Evolutionary conservation across 2,888 invertebrate genomes (phyloP).

Genomic region (Temnothorax unifasciatus): DNA sequence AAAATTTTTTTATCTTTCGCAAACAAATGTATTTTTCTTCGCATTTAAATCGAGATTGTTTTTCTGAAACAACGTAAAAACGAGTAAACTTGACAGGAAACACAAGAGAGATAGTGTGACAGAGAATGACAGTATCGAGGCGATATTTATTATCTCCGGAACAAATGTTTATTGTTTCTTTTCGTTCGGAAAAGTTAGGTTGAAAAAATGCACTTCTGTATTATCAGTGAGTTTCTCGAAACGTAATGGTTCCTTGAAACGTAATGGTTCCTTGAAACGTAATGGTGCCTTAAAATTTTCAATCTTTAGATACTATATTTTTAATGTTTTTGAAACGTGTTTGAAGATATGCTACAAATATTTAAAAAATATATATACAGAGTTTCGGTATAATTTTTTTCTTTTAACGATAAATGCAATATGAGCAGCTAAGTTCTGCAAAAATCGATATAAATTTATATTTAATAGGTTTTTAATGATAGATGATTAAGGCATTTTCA

Average conservation of each 20-base stretch:
- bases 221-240: background rate
- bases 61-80: conserved; percentile 15
- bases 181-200: background rate
- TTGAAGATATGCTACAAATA: background rate
- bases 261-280: background rate
- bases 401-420: background rate
- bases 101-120: background rate
- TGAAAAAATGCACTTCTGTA: background rate
- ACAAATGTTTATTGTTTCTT: conserved; percentile 38
- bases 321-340: background rate
- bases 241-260: background rate
- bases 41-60: background rate
- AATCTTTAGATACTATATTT: background rate
- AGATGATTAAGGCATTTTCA: background rate
- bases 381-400: background rate
- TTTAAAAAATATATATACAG: background rate
- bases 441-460: conserved; percentile 1
- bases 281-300: background rate
- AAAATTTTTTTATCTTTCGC: background rate
- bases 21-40: background rate
- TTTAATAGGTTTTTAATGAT: background rate
- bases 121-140: conserved; percentile 16
- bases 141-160: conserved; percentile 17
- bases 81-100: background rate
- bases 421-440: background rate